Percentiles rank a stretch among this genome's conserved stretches.
Evolutionary conservation across 2,113 vertebrate species (phyloP).

Genomic region (Balaeniceps rex): DNA sequence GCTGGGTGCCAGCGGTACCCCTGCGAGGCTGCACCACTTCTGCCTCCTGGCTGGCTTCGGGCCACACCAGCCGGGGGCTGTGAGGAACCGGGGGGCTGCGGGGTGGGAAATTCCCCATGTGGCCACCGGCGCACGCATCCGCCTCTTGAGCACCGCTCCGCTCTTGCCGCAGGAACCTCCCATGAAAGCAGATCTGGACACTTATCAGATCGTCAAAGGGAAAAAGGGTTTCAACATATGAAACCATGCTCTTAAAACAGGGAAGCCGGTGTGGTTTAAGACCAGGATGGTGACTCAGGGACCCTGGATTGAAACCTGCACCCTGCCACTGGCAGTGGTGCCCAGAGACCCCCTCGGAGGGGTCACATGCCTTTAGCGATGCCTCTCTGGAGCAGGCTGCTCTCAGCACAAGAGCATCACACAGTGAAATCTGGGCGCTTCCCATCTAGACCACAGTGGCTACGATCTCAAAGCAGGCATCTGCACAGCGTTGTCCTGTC

Average conservation of each 20-base stretch:
- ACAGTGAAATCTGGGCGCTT: background rate
- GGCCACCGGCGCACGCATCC: accelerated
- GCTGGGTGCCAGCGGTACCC: background rate
- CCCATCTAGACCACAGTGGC: background rate
- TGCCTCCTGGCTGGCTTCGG: background rate
- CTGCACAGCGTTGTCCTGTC: background rate
- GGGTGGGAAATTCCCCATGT: background rate
- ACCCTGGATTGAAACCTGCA: background rate
- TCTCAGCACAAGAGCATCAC: background rate
- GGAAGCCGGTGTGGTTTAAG: background rate
- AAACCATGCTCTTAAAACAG: background rate
- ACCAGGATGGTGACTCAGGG: background rate
- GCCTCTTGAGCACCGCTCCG: background rate
- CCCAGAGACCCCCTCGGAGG: too few species aligned
- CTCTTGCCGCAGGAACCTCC: background rate
- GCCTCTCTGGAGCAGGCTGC: background rate
- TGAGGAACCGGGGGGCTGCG: background rate
- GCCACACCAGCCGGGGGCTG: background rate
- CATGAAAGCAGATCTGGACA: accelerated
- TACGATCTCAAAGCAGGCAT: background rate
- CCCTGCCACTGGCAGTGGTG: background rate
- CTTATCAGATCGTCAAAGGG: background rate
- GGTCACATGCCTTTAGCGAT: accelerated
- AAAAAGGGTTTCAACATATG: background rate
- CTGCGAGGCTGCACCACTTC: background rate